Base-by-base conservation (phyloP, 2,797 vertebrate genomes). In the Hybognathus amarus region DNA sequence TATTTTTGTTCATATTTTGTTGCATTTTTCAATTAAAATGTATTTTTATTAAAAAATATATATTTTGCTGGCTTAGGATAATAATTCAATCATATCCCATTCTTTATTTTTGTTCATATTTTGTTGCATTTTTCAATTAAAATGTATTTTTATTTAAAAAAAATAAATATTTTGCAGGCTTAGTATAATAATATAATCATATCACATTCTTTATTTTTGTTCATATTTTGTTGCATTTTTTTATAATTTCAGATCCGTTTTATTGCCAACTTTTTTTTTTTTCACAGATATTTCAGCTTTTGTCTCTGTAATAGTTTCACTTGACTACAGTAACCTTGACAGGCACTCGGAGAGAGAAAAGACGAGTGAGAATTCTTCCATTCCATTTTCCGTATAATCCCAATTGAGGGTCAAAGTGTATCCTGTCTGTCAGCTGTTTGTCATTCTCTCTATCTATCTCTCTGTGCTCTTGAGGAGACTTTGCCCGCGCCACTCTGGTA, bases 321-420 rank as follows among this genome's bases (percentile, higher is more conserved):
- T 66, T 66, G 33, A 52, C 22, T 66, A 9, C 11, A 61, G 73
- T 75, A 82, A 75, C 70, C 70, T 82, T 82, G 70, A n/a, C 80
- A 67, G 10, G 30, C 45, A 42, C 47, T 33, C 67, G 33, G 47
- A 45, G 22, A 79, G 52, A 56, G 38, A 74, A 33, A 59, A 22
- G 24, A 20, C 69, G 63, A 83, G 64, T 80, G 88, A 89, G 91
- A 90, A 88, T 87, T 83, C 88, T 87, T 89, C 92, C 90, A 91
- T 87, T 89, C 85, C 87, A 89, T 90, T 85, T 91, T 88, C 91
- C 90, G 88, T 89, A 90, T 93, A 93, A 93, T 93, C 90, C 91
- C 87, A 91, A 86, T 84, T 87, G 87, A 87, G 83, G 80, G 47
- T 79, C 77, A 69, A 38, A 38, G 50, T 83, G 66, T 59, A 78